These are phyloP conservation scores for Conomelus anceps DNA, from an alignment of 2,888 invertebrate species.

Conservation along the genomic window DNA sequence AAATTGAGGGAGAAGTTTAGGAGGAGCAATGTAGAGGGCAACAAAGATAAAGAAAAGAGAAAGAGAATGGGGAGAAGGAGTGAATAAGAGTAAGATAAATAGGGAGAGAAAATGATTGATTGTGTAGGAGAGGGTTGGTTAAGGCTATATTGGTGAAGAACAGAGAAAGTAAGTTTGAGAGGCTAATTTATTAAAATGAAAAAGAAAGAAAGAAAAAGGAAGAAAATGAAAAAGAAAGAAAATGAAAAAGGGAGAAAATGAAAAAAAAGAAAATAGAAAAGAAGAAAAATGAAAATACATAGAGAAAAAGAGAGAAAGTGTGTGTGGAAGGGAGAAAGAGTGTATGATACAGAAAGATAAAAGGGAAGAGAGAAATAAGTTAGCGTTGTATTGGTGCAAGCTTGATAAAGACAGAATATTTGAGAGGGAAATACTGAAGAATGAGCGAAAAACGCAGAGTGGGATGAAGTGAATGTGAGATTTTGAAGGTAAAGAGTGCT, in stretches of 20 bases:
- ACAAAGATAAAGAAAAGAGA: neutral
- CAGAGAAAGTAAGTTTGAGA: too few relatives aligned
- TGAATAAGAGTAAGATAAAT: too few relatives aligned
- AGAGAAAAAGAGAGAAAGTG: conserved; percentile 2
- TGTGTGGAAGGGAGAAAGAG: conserved; percentile 1
- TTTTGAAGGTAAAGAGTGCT: neutral
- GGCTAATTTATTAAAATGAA: too few relatives aligned
- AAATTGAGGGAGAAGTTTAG: neutral
- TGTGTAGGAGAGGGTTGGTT: too few relatives aligned
- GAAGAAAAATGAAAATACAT: too few relatives aligned
- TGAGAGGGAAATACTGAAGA: conserved; percentile 24
- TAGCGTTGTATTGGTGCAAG: conserved; percentile 23
- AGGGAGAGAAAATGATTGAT: too few relatives aligned
- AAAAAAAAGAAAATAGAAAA: conserved; percentile 14
- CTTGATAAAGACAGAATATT: conserved; percentile 10
- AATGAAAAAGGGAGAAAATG: neutral
- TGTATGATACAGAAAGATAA: too few relatives aligned
- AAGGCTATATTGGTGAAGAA: too few relatives aligned
- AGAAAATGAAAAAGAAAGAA: too few relatives aligned
- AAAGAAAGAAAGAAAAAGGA: too few relatives aligned
- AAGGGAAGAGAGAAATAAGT: conserved; percentile 28
- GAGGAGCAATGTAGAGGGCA: neutral
- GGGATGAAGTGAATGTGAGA: neutral
- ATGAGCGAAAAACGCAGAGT: conserved; percentile 8
- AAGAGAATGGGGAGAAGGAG: neutral